Conservation (phyloP, 1,140 invertebrate species). For the Drosophila gunungcola region DNA sequence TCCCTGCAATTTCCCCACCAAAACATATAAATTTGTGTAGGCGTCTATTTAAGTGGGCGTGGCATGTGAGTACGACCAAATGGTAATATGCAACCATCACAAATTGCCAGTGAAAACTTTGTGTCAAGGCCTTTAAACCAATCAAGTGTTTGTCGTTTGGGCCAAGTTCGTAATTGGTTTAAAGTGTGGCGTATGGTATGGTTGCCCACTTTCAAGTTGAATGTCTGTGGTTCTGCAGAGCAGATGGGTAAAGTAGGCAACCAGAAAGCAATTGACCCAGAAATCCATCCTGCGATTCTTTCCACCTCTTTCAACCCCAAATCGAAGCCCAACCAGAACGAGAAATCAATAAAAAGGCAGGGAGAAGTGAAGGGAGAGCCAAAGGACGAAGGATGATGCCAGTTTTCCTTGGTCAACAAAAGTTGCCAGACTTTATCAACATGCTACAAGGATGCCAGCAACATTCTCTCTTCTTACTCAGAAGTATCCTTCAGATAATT, state of each 20-base stretch:
- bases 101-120: constrained; percentile 34
- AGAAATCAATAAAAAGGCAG: constrained; percentile 45
- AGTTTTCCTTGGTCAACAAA: constrained; percentile 6
- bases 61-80: background rate
- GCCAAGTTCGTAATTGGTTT: constrained; percentile 48
- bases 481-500: constrained; percentile 22
- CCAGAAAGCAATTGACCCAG: constrained; percentile 43
- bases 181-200: constrained; percentile 10
- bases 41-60: background rate
- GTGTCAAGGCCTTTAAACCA: constrained; percentile 23
- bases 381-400: constrained; percentile 20
- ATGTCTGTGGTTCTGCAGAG: constrained; percentile 27
- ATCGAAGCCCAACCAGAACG: constrained; percentile 39
- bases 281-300: constrained; percentile 9
- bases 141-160: constrained; percentile 26
- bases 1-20: constrained; percentile 24
- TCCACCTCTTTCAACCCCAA: constrained; percentile 6
- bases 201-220: background rate
- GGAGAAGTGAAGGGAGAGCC: background rate
- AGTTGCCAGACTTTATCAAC: constrained; percentile 32
- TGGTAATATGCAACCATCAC: background rate
- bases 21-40: constrained; percentile 32
- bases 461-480: constrained; percentile 3
- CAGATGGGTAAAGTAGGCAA: constrained; percentile 3
- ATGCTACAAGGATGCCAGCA: constrained; percentile 14